A percentile compares a stretch with the other conserved stretches of the same genome.
Conservation (phyloP, 1,140 invertebrate species). For the Tetranychus cinnabarinus region DNA sequence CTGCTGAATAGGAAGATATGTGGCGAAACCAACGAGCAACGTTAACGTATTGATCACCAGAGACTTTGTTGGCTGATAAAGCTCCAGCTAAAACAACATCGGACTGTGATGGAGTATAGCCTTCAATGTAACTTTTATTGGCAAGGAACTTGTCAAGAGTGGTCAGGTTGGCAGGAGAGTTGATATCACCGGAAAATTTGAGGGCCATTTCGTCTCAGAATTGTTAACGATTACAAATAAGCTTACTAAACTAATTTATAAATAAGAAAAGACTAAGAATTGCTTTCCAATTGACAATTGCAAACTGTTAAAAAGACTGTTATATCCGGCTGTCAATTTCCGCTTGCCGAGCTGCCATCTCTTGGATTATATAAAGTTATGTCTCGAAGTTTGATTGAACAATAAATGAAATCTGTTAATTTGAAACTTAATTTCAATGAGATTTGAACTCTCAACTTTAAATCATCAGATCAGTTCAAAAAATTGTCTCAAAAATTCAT, state of each 20-base stretch:
- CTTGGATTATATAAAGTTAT: no score
- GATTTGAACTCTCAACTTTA: no score
- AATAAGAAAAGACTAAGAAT: slow-evolving; percentile 64
- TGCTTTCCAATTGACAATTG: slow-evolving; percentile 35
- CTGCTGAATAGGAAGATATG: background rate
- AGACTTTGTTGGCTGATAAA: background rate
- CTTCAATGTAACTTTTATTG: slow-evolving; percentile 6
- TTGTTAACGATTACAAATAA: no score
- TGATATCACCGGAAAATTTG: slow-evolving; percentile 8
- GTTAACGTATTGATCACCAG: background rate
- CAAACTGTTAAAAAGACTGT: background rate
- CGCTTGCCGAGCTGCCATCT: no score
- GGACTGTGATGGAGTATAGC: slow-evolving; percentile 6
- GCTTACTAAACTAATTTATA: no score
- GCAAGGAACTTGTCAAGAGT: slow-evolving; percentile 5
- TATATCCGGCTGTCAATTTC: no score
- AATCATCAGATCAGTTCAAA: no score
- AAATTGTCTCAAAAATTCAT: no score
- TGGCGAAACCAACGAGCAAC: slow-evolving; percentile 4
- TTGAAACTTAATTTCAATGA: no score
- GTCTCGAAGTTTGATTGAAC: no score
- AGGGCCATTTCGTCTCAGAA: background rate
- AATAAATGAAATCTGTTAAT: no score
- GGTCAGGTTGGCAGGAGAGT: slow-evolving; percentile 1
- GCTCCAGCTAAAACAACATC: slow-evolving; percentile 5